Evolutionary conservation across 2,113 vertebrate species (phyloP).

Genomic region (Cinclus mexicanus): DNA sequence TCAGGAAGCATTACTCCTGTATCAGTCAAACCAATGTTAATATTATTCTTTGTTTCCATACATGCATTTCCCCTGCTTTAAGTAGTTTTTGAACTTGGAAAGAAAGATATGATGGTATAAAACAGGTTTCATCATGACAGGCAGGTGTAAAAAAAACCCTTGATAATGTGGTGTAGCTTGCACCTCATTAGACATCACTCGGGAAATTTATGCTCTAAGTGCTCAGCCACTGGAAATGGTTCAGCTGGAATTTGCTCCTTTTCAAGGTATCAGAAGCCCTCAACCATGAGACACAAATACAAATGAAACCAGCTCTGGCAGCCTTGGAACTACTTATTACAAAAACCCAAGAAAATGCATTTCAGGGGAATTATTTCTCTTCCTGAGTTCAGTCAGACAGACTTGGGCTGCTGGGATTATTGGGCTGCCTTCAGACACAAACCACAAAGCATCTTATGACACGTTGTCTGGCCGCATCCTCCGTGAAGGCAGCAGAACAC

Average conservation of each 20-base stretch:
- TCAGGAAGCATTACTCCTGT: neutral
- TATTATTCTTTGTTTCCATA: neutral
- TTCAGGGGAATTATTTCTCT: slow-evolving; percentile 29
- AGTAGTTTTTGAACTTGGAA: neutral
- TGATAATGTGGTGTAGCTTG: neutral
- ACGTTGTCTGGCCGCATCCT: neutral
- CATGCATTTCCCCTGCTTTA: neutral
- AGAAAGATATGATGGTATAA: neutral
- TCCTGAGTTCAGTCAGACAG: neutral
- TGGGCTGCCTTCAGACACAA: slow-evolving; percentile 23
- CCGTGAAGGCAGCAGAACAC: neutral
- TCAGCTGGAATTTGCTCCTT: slow-evolving; percentile 28
- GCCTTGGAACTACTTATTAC: slow-evolving; percentile 27
- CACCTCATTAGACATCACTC: neutral
- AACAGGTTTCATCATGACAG: neutral
- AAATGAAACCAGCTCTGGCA: slow-evolving; percentile 23
- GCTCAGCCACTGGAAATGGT: neutral
- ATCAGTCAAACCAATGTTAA: neutral
- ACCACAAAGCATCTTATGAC: slow-evolving; percentile 55
- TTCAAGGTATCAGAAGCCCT: slow-evolving; percentile 21
- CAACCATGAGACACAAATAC: slow-evolving; percentile 39
- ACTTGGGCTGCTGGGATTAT: neutral
- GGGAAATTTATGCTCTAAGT: neutral
- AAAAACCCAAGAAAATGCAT: neutral
- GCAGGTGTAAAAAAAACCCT: neutral